These are phyloP conservation scores for Nibea coibor DNA, from an alignment of 2,113 vertebrate species.

Conservation along the genomic window DNA sequence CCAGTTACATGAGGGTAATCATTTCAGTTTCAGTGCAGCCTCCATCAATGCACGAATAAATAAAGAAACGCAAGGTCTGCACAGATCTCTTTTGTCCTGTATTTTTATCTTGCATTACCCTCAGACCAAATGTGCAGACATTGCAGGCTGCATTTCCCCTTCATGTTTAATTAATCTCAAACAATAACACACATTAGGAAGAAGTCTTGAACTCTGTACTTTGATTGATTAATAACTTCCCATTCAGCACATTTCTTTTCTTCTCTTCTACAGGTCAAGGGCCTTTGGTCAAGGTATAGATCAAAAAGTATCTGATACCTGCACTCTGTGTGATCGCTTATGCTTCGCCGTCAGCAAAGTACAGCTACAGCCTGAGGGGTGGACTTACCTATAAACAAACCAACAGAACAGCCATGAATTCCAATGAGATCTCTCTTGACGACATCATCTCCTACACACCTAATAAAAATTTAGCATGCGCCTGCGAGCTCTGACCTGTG, in stretches of 20 bases:
- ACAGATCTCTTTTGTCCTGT: not conserved
- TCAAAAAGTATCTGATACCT: constrained; percentile 55
- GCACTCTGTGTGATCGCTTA: constrained; percentile 50
- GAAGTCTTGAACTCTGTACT: constrained; percentile 25
- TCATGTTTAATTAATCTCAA: constrained; percentile 48
- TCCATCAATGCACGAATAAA: not conserved
- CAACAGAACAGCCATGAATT: constrained; percentile 46
- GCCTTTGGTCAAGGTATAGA: constrained; percentile 50
- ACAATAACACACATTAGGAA: constrained; percentile 44
- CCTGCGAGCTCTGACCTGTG: constrained; percentile 14
- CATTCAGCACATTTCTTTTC: constrained; percentile 21
- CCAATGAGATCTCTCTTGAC: constrained; percentile 39
- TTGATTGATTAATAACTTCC: constrained; percentile 49
- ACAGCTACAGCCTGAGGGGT: constrained; percentile 43
- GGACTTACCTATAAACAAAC: constrained; percentile 62
- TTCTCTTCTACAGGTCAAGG: constrained; percentile 42
- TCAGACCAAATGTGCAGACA: not conserved
- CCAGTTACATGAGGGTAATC: not conserved
- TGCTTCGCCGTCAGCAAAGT: constrained; percentile 62
- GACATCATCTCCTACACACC: constrained; percentile 17
- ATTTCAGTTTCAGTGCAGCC: not conserved
- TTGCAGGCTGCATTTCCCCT: not conserved
- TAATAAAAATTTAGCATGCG: constrained; percentile 30
- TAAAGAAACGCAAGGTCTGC: not conserved
- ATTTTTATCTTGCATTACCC: not conserved